Conservation (phyloP, 2,113 vertebrate species). For the Ciconia stormi region DNA sequence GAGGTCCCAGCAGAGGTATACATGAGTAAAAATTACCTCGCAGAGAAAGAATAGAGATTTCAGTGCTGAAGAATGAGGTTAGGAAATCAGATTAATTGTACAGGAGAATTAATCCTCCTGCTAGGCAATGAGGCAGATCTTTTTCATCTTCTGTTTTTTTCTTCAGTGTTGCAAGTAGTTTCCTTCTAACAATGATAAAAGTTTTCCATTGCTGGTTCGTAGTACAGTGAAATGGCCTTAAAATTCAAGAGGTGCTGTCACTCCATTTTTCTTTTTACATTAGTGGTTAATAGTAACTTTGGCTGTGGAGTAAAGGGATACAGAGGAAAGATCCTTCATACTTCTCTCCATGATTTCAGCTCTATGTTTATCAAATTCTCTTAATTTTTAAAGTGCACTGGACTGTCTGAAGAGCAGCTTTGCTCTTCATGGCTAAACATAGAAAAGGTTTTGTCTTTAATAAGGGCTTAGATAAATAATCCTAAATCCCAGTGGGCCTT, state of each 20-base stretch:
- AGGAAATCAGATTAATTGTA: conserved; percentile 6
- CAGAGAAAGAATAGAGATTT: background rate
- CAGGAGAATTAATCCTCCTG: background rate
- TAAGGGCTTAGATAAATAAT: conserved; percentile 73
- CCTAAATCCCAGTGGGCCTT: conserved; percentile 68
- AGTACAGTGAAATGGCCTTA: background rate
- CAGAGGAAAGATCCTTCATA: background rate
- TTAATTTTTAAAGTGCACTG: background rate
- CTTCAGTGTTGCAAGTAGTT: background rate
- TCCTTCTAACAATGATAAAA: background rate
- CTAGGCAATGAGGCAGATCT: background rate
- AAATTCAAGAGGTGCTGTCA: background rate
- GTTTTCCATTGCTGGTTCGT: background rate
- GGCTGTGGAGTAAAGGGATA: background rate
- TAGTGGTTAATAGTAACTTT: background rate
- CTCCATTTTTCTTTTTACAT: background rate
- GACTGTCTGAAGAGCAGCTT: conserved; percentile 40
- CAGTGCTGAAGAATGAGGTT: background rate
- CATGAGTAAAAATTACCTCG: background rate
- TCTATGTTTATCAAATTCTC: background rate
- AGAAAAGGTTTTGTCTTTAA: conserved; percentile 69
- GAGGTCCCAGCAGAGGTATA: background rate
- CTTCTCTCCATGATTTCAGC: background rate
- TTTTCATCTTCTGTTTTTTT: background rate
- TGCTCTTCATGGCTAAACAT: conserved; percentile 64